A percentile compares a stretch with the other conserved stretches of the same genome.
phyloP scores from a whole-genome alignment of 2,113 vertebrate species.

The Catagonus wagneri region DNA sequence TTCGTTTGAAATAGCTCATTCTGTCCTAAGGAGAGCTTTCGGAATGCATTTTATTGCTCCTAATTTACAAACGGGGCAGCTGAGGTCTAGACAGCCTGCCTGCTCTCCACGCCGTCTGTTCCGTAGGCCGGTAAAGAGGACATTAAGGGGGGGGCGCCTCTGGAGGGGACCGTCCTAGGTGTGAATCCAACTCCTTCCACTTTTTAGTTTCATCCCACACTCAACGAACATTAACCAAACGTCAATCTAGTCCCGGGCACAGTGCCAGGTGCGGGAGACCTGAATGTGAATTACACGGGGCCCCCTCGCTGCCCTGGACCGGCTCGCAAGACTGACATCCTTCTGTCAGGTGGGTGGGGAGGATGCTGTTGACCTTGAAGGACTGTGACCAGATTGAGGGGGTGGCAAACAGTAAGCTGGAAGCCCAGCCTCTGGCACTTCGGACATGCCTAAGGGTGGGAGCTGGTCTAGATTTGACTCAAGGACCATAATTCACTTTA shows the following conservation, averaged over 20 bases:
- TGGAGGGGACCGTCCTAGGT: not conserved
- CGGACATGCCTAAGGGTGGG: accelerated
- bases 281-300: accelerated
- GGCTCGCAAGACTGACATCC: accelerated
- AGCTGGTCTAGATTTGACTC: not conserved
- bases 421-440: accelerated
- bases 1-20: not conserved
- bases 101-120: accelerated
- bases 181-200: not conserved
- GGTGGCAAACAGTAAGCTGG: accelerated
- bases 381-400: not conserved
- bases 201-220: not conserved
- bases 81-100: not conserved
- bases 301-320: accelerated
- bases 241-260: not conserved
- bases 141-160: not conserved
- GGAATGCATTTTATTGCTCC: not conserved
- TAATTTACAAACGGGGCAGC: not conserved
- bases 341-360: accelerated
- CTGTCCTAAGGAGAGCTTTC: not conserved
- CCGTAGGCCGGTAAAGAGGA: no score
- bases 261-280: accelerated
- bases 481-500: accelerated
- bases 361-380: not conserved
- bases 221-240: no score